Base-by-base conservation (phyloP, 2,113 vertebrate genomes). In the Rhinoderma darwinii region DNA sequence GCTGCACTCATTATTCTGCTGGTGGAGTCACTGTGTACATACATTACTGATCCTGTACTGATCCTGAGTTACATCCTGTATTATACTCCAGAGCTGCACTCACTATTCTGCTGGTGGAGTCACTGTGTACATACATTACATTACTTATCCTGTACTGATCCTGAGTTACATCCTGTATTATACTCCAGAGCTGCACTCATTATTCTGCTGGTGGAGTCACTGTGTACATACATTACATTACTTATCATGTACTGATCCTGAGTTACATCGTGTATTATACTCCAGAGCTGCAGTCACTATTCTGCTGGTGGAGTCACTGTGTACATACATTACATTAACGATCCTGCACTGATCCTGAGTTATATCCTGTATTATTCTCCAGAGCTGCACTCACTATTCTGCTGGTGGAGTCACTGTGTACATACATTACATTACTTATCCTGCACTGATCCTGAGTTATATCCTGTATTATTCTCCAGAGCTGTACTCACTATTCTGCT, bases 401-500 rank as follows among this genome's bases (percentile, higher is more conserved):
- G 59, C 59, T n/a, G n/a, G n/a, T n/a, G n/a, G n/a, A n/a, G n/a
- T n/a, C n/a, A n/a, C n/a, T n/a, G n/a, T n/a, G n/a, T n/a, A n/a
- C n/a, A n/a, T n/a, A 81, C 37, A 72, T 41, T 18, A 47, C 27
- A 20, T 73, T 27, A 41, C 4, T 41, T 56, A 18, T 56, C 2
- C 15, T 54, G 4, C 3, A 56, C 59, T 30, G 27, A 30, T 37
- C 66, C 35, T 39, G 66, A n/a, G n/a, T n/a, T n/a, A n/a, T n/a
- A n/a, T n/a, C n/a, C n/a, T n/a, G n/a, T 37, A 70, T 70, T 22
- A 70, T 39, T 37, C 66, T 70, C 66, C 25, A n/a, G 59, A 61
- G 59, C 59, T 61, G 59, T n/a, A n/a, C 59, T 61, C 59, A n/a
- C 59, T 61, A n/a, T n/a, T n/a, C 56, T 59, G 56, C 56, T 59